phyloP scores from a whole-genome alignment of 2,113 vertebrate species.

The Egretta garzetta region DNA sequence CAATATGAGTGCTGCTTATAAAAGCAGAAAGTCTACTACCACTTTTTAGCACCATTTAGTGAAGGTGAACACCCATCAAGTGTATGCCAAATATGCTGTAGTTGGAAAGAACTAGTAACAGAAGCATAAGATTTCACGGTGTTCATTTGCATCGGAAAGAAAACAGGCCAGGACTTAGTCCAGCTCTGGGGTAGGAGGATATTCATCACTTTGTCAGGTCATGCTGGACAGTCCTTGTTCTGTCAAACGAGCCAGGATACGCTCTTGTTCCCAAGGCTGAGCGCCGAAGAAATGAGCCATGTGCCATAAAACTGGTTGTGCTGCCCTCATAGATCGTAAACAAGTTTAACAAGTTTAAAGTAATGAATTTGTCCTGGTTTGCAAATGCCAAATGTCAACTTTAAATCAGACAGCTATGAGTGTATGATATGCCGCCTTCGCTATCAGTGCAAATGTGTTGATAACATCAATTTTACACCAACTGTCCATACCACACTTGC shows the following conservation, averaged over 20 bases:
- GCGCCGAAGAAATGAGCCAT: not conserved
- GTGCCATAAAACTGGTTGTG: not conserved
- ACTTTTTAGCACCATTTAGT: not conserved
- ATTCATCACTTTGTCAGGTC: conserved; percentile 17
- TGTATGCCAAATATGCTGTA: not conserved
- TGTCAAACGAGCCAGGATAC: not conserved
- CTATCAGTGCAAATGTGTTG: not conserved
- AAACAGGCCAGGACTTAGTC: not conserved
- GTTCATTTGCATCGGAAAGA: not conserved
- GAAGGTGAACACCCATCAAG: not conserved
- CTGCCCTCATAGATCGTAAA: not conserved
- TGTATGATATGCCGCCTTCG: not conserved
- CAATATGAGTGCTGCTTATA: not conserved
- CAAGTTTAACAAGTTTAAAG: conserved; percentile 16
- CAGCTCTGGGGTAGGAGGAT: not conserved
- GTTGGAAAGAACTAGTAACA: not conserved
- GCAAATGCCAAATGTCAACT: not conserved
- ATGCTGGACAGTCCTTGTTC: not conserved
- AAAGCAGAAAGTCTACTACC: not conserved
- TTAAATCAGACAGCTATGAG: not conserved
- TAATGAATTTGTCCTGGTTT: not conserved
- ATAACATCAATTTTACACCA: not conserved
- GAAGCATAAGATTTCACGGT: not conserved
- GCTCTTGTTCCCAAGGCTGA: not conserved
- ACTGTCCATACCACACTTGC: not conserved